Base-by-base conservation (phyloP, 2,888 invertebrate species). In the Nineta flava region DNA sequence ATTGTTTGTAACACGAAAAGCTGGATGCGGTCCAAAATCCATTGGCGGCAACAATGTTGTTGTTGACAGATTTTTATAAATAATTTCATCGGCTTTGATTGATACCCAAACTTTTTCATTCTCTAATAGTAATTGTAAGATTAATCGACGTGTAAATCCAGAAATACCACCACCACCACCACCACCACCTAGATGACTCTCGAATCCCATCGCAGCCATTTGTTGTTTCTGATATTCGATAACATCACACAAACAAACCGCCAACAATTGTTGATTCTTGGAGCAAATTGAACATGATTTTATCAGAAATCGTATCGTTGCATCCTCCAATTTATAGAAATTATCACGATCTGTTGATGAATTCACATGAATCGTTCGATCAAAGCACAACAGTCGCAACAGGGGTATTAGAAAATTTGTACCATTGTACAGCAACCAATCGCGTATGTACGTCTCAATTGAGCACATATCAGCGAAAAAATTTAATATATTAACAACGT, bases 391-490 rank as follows among this genome's bases (percentile, higher is more conserved):
- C 62, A 87, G 72, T 52, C 79, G 76, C 9, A 93, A 71, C 53
- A 93, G 69, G 3, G 87, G 85, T 45, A 81, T 74, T 92, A 92
- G 93, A 69, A 92, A 93, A n/a, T 76, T 72, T 2, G 82, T 78
- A 7, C 90, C 91, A 46, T 73, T 67, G 1, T 79, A 78, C 12
- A 92, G 92, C 45, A 93, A 74, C 92, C 92, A 93, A 65, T 88
- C 87, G 56, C 88, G 81, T 72, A 92, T 81, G 54, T 79, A 74
- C 16, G 82, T 81, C 59, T 88, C 90, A 26, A 26, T 26, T 17
- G 81, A 77, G 62, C 87, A 84, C 51, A 90, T 76, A 54, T 84
- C 81, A 0, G 84, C 79, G 60, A 91, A 81, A 69, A 92, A 91
- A 58, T 84, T 81, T 52, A 93, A 75, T 47, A 87, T 76, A 46